Base-by-base conservation (phyloP, 2,888 invertebrate species). In the Hirtodrosophila histrioides region DNA sequence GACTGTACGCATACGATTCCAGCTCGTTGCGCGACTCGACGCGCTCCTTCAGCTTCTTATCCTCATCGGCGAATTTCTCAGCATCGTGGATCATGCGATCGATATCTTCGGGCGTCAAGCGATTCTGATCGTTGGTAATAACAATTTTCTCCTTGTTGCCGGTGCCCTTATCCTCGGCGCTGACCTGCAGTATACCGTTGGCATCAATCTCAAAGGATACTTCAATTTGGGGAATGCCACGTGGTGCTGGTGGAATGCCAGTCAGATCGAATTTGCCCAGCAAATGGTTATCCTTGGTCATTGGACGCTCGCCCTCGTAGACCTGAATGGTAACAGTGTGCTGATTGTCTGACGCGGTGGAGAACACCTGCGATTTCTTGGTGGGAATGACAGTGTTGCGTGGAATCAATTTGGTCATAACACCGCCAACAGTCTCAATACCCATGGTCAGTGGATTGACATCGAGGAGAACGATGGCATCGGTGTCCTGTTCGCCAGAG, bases 11-110 rank as follows among this genome's bases (percentile, higher is more conserved):
- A 88, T 98, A 99, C 61, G 97, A 97, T 92, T 99, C 99, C 55
- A 99, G 94, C 90, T 99, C 99, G 91, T 99, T 99, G 77, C 98
- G 95, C 3, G 99, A 95, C 91, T 99, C 99, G 3, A 99, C 98
- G 51, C 96, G 94, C 92, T 99, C 98, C 93, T 98, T 98, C 75
- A 98, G 93, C 92, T 97, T 98, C 93, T 98, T 98, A 92, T 99
- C 99, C 79, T 99, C 99, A 89, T 99, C 99, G 12, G 99, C 98
- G 92, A 99, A 99, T 92, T 97, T 97, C 93, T 99, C 99, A 0
- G 99, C 99, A 90, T 99, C 99, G 92, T 97, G 97, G 92, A 99
- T 98, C 99, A 99, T 99, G 70, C 98, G 94, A 90, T 99, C 99
- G 81, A 99, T 99, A 89, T 99, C 99, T 82, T 99, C 99, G 4